Evolutionary conservation across 2,797 vertebrate genomes (phyloP).

Genomic region (Tiaroga cobitis): DNA sequence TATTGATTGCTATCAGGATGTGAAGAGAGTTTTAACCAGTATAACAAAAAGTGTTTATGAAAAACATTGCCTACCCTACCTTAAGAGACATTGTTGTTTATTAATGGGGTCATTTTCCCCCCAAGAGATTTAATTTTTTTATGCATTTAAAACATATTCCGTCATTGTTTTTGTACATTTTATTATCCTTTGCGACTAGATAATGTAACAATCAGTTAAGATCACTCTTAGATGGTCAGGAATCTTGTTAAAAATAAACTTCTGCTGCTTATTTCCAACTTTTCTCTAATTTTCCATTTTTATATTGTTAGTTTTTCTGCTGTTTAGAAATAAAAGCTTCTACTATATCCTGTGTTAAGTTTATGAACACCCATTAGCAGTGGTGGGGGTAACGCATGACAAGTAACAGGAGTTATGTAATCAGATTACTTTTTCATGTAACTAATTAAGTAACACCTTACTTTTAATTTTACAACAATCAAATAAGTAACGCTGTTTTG

Average conservation of each 20-base stretch:
- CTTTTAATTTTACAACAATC: background rate
- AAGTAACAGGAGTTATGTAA: background rate
- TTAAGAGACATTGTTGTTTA: background rate
- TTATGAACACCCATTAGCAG: background rate
- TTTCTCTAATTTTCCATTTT: background rate
- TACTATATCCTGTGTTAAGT: background rate
- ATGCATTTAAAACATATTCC: background rate
- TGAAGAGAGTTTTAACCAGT: background rate
- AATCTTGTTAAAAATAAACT: background rate
- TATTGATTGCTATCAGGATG: too few species aligned
- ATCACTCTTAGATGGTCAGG: background rate
- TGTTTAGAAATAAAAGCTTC: background rate
- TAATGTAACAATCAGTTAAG: background rate
- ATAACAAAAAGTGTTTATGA: too few species aligned
- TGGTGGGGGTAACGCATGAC: background rate
- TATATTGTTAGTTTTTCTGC: background rate
- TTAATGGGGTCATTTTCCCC: background rate
- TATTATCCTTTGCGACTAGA: background rate
- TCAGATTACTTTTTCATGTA: background rate
- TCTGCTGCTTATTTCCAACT: background rate
- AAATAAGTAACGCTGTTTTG: background rate
- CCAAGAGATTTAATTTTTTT: background rate
- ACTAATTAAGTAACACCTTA: background rate
- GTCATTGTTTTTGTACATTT: background rate
- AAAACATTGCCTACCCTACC: background rate